These are phyloP conservation scores for Drosophila sordidula DNA, from an alignment of 2,888 invertebrate genomes.

Conservation along the genomic window DNA sequence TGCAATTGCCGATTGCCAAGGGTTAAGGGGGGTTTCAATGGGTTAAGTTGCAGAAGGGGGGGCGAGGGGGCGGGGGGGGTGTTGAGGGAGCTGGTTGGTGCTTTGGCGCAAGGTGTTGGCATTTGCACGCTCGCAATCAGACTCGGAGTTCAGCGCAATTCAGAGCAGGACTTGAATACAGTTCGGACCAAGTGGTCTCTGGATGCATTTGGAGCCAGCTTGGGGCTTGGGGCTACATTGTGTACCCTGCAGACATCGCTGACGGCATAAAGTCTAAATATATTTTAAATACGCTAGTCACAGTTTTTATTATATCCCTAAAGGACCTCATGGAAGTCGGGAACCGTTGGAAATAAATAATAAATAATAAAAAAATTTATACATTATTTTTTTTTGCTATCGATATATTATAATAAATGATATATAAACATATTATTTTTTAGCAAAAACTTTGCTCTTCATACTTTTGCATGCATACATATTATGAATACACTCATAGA, in stretches of 20 bases:
- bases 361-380: too few relatives aligned
- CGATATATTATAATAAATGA: too few relatives aligned
- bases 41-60: not conserved
- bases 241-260: constrained; percentile 6
- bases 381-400: not conserved
- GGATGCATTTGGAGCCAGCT: constrained; percentile 6
- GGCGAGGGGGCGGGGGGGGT: not conserved
- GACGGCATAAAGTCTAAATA: too few relatives aligned
- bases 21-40: constrained; percentile 20
- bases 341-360: not conserved
- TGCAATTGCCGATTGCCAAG: constrained; percentile 59
- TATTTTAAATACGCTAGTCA: too few relatives aligned
- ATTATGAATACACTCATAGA: too few relatives aligned
- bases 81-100: not conserved
- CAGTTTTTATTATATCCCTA: too few relatives aligned
- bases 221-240: not conserved
- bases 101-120: constrained; percentile 65
- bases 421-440: too few relatives aligned
- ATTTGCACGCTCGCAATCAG: constrained; percentile 69
- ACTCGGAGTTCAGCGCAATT: constrained; percentile 12
- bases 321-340: not conserved
- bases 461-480: too few relatives aligned
- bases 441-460: too few relatives aligned
- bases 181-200: constrained; percentile 10
- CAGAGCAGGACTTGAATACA: constrained; percentile 7